Base-by-base conservation (phyloP, 2,888 invertebrate genomes). In the Macaria liturata region DNA sequence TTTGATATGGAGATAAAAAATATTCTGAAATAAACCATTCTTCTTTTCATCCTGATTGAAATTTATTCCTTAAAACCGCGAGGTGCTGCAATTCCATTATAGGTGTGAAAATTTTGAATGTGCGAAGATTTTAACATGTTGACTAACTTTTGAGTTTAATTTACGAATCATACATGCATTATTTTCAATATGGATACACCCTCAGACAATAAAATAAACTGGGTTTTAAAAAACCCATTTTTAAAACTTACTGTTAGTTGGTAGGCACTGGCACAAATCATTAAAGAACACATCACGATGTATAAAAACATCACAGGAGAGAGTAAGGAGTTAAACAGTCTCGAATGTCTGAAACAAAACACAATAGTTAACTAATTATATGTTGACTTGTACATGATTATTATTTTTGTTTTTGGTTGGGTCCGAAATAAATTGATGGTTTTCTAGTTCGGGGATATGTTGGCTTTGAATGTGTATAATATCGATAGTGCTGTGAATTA, bases 261-360 rank as follows among this genome's bases (percentile, higher is more conserved):
- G 65, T 77, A 87, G 5, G 86, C 85, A 65, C 87, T 88, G 0
- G 86, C 83, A 66, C 89, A 89, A 31, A 91, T 75, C 84, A 86
- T 78, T 34, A 88, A 59, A 0, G 88, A 85, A 61, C 86, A 86
- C 72, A 88, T 81, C 0, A 88, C 74, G 32, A 89, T 76, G 66
- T 90, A 91, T 9, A 88, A 64, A 61, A 90, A 89, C 88, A 91
- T 88, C 3, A 89, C 85, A 0, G 90, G 91, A 2, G 91, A 89
- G 4, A 89, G 63, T 55, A 89, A 60, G 0, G 86, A 86, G 67
- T 89, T 83, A 60, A 88, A 84, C 50, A 86, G 65, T 66, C 78
- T 81, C 40, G 83, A 81, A 69, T 89, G 70, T 61, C 90, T 89
- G 77, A 59, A 78, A 78, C 63, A 67, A 62, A 67, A 62, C 46